Evolutionary conservation across 92 coral and sea anemone species (phyloP).

Genomic region (Heliopora coerulea): DNA sequence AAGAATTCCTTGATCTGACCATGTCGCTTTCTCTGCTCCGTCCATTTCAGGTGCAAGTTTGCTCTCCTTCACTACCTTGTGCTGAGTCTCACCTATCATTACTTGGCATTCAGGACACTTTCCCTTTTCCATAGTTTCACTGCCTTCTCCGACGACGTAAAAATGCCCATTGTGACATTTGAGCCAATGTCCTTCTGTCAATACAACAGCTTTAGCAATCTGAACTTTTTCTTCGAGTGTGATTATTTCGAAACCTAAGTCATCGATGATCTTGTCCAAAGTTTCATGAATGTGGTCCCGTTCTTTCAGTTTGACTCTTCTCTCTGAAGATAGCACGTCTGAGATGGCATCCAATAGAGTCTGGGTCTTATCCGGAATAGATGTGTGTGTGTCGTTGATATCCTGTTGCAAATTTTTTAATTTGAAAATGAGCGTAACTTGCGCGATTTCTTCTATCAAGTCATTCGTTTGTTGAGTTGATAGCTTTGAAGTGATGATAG

Average conservation of each 20-base stretch:
- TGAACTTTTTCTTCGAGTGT: conserved; percentile 56
- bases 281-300: conserved; percentile 35
- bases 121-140: conserved; percentile 60
- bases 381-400: neutral
- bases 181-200: conserved; percentile 69
- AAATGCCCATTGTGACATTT: conserved; percentile 79
- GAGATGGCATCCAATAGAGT: conserved; percentile 43
- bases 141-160: conserved; percentile 70
- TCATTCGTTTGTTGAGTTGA: conserved; percentile 59
- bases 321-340: conserved; percentile 43
- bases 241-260: conserved; percentile 47
- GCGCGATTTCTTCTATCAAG: conserved; percentile 58
- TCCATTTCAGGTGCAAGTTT: conserved; percentile 72
- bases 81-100: conserved; percentile 54
- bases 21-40: conserved; percentile 59
- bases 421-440: conserved; percentile 57
- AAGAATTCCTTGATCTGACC: conserved; percentile 61
- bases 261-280: conserved; percentile 46
- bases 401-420: conserved; percentile 28
- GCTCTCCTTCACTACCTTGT: conserved; percentile 58
- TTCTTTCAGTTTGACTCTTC: conserved; percentile 46
- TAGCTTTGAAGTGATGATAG: conserved; percentile 46
- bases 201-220: conserved; percentile 63
- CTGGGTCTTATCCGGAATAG: conserved; percentile 10
- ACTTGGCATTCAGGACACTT: conserved; percentile 64